A percentile compares a stretch with the other conserved stretches of the same genome.
These are phyloP conservation scores for Zaprionus kolodkinae DNA, from an alignment of 1,140 invertebrate species.

Conservation along the genomic window DNA sequence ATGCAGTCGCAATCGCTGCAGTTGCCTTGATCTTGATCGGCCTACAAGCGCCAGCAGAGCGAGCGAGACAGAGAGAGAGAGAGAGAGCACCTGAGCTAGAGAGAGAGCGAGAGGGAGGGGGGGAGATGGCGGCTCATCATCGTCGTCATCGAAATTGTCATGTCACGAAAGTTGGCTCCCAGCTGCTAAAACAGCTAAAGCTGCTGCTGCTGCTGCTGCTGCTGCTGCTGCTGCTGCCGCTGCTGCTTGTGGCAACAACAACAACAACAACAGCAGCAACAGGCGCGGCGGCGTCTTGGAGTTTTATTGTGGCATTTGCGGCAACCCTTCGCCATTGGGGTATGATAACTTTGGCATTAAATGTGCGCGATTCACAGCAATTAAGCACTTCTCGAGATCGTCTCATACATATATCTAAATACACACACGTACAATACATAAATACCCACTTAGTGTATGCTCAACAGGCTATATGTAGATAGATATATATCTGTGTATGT, in stretches of 20 bases:
- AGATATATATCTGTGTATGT: not conserved
- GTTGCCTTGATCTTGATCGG: slow-evolving; percentile 75
- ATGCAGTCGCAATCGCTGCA: slow-evolving; percentile 56
- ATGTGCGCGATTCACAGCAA: slow-evolving; percentile 50
- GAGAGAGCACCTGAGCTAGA: not conserved
- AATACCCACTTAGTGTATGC: not conserved
- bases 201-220: slow-evolving; percentile 33
- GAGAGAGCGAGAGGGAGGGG: not conserved
- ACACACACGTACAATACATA: not conserved
- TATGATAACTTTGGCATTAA: slow-evolving; percentile 60
- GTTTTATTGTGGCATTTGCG: slow-evolving; percentile 69
- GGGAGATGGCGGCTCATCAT: slow-evolving; percentile 51
- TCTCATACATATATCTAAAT: not conserved
- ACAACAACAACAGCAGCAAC: slow-evolving; percentile 8
- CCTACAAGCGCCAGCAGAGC: slow-evolving; percentile 4
- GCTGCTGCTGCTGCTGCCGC: slow-evolving; percentile 31
- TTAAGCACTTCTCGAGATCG: slow-evolving; percentile 22
- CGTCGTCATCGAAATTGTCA: slow-evolving; percentile 80
- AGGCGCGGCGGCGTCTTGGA: slow-evolving; percentile 51
- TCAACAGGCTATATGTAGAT: not conserved
- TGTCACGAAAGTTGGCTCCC: slow-evolving; percentile 79
- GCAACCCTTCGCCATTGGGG: slow-evolving; percentile 50
- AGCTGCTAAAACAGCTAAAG: slow-evolving; percentile 55
- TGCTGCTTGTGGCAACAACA: slow-evolving; percentile 23
- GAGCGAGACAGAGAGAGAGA: not conserved